Evolutionary conservation across 2,888 invertebrate species (phyloP).

Genomic region (Lamellibrachia columna): DNA sequence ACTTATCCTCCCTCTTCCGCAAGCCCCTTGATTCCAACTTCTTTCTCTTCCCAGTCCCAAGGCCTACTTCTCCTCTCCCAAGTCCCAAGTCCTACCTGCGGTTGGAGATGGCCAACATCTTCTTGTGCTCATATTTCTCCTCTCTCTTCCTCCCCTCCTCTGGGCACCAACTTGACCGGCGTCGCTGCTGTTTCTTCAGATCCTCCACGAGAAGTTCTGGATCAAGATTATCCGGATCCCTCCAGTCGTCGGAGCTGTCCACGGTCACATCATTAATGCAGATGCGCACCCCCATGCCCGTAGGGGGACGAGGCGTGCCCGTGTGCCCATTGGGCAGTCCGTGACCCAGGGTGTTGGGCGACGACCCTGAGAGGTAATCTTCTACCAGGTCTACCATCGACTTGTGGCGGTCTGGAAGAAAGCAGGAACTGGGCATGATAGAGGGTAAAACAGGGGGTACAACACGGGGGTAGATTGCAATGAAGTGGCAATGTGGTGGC

Average conservation of each 20-base stretch:
- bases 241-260: conserved; percentile 49
- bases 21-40: neutral
- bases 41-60: neutral
- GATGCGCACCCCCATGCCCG: conserved; percentile 50
- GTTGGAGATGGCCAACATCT: conserved; percentile 41
- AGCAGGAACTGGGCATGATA: neutral
- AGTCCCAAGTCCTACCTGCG: conserved; percentile 38
- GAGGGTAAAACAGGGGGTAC: neutral
- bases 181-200: conserved; percentile 35
- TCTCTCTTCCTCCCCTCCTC: conserved; percentile 44
- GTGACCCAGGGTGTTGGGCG: neutral
- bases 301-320: neutral
- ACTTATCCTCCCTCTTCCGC: neutral
- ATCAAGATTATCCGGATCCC: neutral
- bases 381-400: conserved; percentile 6
- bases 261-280: conserved; percentile 59
- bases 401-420: conserved; percentile 1
- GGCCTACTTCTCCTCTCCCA: neutral
- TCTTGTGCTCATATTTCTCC: conserved; percentile 43
- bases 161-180: conserved; percentile 53
- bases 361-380: neutral
- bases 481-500: too few species aligned
- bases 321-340: neutral
- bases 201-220: conserved; percentile 28
- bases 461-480: neutral